Evolutionary conservation across 2,797 vertebrate genomes (phyloP).

Genomic region (Tragelaphus eurycerus): DNA sequence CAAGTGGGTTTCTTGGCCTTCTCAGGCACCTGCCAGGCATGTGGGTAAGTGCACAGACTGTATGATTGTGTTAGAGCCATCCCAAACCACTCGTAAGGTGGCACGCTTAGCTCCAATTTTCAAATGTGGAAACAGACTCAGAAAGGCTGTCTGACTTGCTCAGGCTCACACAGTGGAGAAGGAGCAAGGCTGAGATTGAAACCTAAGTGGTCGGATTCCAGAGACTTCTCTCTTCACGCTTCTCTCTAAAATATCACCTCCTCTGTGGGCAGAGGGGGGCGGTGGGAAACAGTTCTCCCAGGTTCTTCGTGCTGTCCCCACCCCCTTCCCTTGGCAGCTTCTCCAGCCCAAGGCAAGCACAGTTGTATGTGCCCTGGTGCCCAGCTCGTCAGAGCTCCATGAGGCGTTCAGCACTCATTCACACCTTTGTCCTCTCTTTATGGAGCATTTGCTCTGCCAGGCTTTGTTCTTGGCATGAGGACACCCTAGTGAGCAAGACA

Average conservation of each 20-base stretch:
- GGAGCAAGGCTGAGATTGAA: background rate
- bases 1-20: background rate
- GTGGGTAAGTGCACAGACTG: background rate
- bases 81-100: background rate
- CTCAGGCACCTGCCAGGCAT: rapidly evolving
- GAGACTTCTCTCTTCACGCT: background rate
- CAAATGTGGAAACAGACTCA: background rate
- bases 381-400: rapidly evolving
- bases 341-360: background rate
- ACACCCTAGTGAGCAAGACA: background rate
- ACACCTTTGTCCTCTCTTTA: no score
- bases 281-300: background rate
- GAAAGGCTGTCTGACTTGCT: background rate
- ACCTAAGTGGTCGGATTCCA: background rate
- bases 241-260: background rate
- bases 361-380: background rate
- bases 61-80: no score
- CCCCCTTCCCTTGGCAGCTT: background rate
- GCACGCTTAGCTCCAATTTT: background rate
- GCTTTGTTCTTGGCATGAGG: background rate
- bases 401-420: no score
- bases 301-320: background rate
- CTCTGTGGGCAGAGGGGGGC: background rate
- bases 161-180: background rate
- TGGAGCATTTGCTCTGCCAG: background rate